Base-by-base conservation (phyloP, 2,797 vertebrate genomes). In the Linurgus olivaceus region DNA sequence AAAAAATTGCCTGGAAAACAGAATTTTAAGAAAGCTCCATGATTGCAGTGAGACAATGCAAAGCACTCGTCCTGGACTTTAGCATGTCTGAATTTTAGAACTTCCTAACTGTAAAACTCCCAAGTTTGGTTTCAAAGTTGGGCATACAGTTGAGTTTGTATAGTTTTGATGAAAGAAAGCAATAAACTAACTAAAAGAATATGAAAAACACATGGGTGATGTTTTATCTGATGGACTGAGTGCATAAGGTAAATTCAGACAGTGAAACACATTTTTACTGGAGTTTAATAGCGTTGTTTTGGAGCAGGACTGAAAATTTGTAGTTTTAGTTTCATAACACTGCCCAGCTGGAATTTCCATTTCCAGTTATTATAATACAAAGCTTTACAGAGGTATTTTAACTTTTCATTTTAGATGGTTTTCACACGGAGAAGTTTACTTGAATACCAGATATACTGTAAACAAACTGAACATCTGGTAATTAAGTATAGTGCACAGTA, bases 351-450 rank as follows among this genome's bases (percentile, higher is more conserved):
- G 92, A 94, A 91, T 87, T 94, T 93, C 92, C 90, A 92, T 96
- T 96, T 93, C 55, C 80, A 80, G 71, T 92, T 94, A 88, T 86
- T 88, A 81, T 70, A 96, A 94, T 88, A 82, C 23, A 79, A 50
- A 92, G 55, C 45, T 89, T 95, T 94, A 50, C 31, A 76, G 71
- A 45, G 59, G 83, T 86, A 93, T 96, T 96, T 95, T 95, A 95
- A 93, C 86, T 50, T 78, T 85, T 94, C 86, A 58, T 95, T 97
- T 91, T 51, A 85, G 93, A 89, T 67, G 66, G 92, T 95, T 96
- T 96, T 97, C 94, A 94, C 94, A 90, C 90, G n/a, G 90, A 90
- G 54, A 88, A 92, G 86, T 97, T 97, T 96, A 96, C 94, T 95
- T 65, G 67, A 95, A 89, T 74, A 93, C 79, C 76, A 95, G 76